Evolutionary conservation across 2,888 invertebrate genomes (phyloP).

Genomic region (Athalia rosae): DNA sequence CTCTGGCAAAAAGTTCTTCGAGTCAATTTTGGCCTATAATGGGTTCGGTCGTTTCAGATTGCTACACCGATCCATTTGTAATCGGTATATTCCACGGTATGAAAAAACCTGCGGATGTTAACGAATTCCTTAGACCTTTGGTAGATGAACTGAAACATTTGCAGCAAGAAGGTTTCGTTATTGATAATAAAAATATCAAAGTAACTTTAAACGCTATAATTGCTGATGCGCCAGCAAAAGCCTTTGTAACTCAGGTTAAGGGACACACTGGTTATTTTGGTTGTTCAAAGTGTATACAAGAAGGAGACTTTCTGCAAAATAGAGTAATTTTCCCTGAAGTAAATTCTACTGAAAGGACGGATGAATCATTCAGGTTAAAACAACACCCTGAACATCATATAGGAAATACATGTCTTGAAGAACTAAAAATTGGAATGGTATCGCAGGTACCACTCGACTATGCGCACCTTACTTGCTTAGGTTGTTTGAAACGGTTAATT

Average conservation of each 20-base stretch:
- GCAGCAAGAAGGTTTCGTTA: too few species aligned
- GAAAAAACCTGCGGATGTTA: too few species aligned
- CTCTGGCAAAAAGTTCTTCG: slow-evolving; percentile 50
- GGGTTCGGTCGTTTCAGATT: slow-evolving; percentile 24
- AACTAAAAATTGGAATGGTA: background rate
- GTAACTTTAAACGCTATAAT: too few species aligned
- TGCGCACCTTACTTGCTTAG: background rate
- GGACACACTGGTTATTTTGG: too few species aligned
- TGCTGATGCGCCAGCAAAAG: too few species aligned
- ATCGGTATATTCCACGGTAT: slow-evolving; percentile 49
- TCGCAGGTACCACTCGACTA: background rate
- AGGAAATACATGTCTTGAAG: background rate
- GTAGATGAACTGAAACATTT: too few species aligned
- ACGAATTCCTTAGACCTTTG: too few species aligned
- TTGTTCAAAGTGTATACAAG: background rate
- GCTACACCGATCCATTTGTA: slow-evolving; percentile 46
- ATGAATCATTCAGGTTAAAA: background rate
- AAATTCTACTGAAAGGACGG: background rate
- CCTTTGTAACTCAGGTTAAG: too few species aligned
- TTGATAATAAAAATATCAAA: too few species aligned
- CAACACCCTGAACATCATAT: background rate
- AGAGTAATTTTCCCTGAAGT: background rate
- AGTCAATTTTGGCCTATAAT: slow-evolving; percentile 55
- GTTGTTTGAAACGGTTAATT: background rate
- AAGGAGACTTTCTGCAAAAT: background rate